Conservation (phyloP, 2,888 invertebrate genomes). For the Cybosia mesomella region DNA sequence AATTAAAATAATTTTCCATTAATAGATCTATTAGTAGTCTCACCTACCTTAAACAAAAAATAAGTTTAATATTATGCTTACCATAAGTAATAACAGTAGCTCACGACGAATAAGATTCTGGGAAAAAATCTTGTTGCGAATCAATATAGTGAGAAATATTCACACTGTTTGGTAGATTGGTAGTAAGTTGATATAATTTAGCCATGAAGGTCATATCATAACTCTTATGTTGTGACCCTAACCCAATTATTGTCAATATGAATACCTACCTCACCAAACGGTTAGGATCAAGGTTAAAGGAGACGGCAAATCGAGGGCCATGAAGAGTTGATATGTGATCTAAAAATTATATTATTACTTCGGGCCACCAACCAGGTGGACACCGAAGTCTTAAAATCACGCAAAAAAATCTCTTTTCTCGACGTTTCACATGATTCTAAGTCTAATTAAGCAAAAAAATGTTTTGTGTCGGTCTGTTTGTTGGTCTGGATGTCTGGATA, state of each 20-base stretch:
- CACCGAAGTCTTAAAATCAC: too few species aligned
- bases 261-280: neutral
- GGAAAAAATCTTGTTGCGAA: neutral
- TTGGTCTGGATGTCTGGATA: too few species aligned
- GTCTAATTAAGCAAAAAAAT: too few species aligned
- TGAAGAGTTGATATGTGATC: too few species aligned
- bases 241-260: slow-evolving; percentile 2
- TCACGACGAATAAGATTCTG: neutral
- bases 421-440: too few species aligned
- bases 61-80: neutral
- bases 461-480: too few species aligned
- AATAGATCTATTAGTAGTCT: neutral
- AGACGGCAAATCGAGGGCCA: too few species aligned
- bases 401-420: too few species aligned
- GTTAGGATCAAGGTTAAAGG: neutral
- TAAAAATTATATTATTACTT: too few species aligned
- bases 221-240: neutral
- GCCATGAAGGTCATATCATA: neutral
- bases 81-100: neutral
- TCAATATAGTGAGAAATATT: neutral
- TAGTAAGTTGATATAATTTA: neutral
- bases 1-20: neutral
- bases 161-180: too few species aligned
- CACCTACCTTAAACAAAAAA: too few species aligned
- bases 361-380: too few species aligned